phyloP scores from a whole-genome alignment of 30 jellyfish, hydroid and myxozoan genomes.

The Rhopilema esculentum region DNA sequence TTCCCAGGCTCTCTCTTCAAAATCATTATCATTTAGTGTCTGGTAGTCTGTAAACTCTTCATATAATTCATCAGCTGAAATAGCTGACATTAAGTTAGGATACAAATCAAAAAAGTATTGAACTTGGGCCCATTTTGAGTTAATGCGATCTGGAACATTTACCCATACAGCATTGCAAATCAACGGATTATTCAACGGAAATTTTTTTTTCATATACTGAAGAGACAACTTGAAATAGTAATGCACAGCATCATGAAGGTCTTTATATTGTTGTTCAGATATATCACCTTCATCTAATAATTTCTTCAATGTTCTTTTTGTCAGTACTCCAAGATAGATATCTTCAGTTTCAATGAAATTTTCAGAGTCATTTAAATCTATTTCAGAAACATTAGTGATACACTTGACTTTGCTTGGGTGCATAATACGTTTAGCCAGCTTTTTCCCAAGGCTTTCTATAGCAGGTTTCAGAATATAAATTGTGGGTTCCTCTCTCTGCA shows the following conservation, averaged over 20 bases:
- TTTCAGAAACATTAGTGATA: conserved; percentile 12
- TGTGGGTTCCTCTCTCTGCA: conserved; percentile 66
- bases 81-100: conserved; percentile 31
- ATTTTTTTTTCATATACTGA: conserved; percentile 23
- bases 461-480: conserved; percentile 53
- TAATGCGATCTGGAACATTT: conserved; percentile 40
- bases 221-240: conserved; percentile 10
- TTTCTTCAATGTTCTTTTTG: conserved; percentile 5
- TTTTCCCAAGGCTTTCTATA: conserved; percentile 54
- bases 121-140: conserved; percentile 58
- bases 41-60: conserved; percentile 74
- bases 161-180: conserved; percentile 58
- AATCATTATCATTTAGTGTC: conserved; percentile 42
- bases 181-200: conserved; percentile 34
- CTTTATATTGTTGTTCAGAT: conserved; percentile 26
- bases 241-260: conserved; percentile 49
- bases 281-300: conserved; percentile 65
- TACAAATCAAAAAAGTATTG: conserved; percentile 40
- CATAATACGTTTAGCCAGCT: conserved; percentile 60
- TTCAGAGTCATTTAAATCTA: conserved; percentile 32
- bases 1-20: conserved; percentile 36
- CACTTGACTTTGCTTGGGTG: conserved; percentile 32
- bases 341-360: conserved; percentile 27
- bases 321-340: conserved; percentile 42
- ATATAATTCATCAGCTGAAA: conserved; percentile 44